Conservation (phyloP, 2,113 vertebrate species). For the Xerus inauris region DNA sequence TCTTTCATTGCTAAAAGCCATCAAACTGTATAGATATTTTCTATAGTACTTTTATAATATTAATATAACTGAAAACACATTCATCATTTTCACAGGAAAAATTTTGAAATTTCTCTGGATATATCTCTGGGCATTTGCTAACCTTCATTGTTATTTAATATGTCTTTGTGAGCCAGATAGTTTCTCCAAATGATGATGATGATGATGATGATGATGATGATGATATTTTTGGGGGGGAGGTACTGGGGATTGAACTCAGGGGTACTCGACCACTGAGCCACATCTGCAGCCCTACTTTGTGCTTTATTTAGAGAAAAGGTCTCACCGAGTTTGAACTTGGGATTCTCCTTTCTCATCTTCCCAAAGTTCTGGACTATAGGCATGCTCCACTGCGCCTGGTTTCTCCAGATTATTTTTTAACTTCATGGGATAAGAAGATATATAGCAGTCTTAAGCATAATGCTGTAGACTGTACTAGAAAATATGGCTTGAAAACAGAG, state of each 20-base stretch:
- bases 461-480: neutral
- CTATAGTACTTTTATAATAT: neutral
- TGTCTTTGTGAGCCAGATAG: neutral
- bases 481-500: neutral
- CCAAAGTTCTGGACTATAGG: too few relatives aligned
- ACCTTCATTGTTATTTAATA: neutral
- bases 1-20: neutral
- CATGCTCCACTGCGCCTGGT: too few relatives aligned
- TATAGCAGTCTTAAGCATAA: neutral
- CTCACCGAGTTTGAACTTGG: too few relatives aligned
- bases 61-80: conserved; percentile 4
- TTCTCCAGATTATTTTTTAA: too few relatives aligned
- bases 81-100: conserved; percentile 19
- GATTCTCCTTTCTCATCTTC: too few relatives aligned
- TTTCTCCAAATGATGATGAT: too few relatives aligned
- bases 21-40: neutral
- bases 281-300: too few relatives aligned
- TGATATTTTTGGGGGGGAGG: too few relatives aligned
- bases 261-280: too few relatives aligned
- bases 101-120: neutral
- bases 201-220: too few relatives aligned
- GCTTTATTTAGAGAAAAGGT: too few relatives aligned
- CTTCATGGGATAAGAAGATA: neutral
- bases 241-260: too few relatives aligned
- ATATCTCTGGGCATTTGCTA: neutral